Conservation (phyloP, 2,113 vertebrate species). For the Hippocampus barbouri region DNA sequence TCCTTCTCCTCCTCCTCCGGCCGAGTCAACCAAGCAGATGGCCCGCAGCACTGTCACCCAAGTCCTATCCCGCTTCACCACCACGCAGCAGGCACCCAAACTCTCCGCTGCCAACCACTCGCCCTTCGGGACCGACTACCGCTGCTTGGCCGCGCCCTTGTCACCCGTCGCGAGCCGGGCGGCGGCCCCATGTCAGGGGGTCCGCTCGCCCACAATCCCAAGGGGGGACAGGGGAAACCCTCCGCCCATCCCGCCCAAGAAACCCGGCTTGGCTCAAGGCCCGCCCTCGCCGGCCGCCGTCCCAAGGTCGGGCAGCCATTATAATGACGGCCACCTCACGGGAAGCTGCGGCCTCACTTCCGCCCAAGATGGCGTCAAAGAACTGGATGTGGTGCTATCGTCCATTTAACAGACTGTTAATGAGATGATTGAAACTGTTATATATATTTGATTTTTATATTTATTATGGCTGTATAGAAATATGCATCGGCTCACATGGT, state of each 20-base stretch:
- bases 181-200: slow-evolving; percentile 75
- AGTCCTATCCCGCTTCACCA: slow-evolving; percentile 88
- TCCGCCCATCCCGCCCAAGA: slow-evolving; percentile 95
- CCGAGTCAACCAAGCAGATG: slow-evolving; percentile 77
- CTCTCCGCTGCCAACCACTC: slow-evolving; percentile 77
- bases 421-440: slow-evolving; percentile 34
- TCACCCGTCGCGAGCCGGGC: slow-evolving; percentile 72
- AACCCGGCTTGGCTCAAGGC: slow-evolving; percentile 86
- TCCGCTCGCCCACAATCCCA: slow-evolving; percentile 85
- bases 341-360: slow-evolving; percentile 77
- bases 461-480: slow-evolving; percentile 34
- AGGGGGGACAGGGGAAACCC: slow-evolving; percentile 88
- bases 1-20: slow-evolving; percentile 69
- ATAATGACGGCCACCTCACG: slow-evolving; percentile 68
- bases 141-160: slow-evolving; percentile 73
- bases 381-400: slow-evolving; percentile 85
- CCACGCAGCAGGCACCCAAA: slow-evolving; percentile 75
- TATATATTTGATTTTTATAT: slow-evolving; percentile 32
- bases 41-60: slow-evolving; percentile 92
- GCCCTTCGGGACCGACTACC: slow-evolving; percentile 93
- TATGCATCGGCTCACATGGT: neutral
- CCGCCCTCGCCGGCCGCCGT: slow-evolving; percentile 73
- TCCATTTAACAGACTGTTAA: slow-evolving; percentile 68
- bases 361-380: slow-evolving; percentile 80
- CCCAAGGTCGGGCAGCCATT: slow-evolving; percentile 69